Base-by-base conservation (phyloP, 2,113 vertebrate species). In the Carassius carassius region DNA sequence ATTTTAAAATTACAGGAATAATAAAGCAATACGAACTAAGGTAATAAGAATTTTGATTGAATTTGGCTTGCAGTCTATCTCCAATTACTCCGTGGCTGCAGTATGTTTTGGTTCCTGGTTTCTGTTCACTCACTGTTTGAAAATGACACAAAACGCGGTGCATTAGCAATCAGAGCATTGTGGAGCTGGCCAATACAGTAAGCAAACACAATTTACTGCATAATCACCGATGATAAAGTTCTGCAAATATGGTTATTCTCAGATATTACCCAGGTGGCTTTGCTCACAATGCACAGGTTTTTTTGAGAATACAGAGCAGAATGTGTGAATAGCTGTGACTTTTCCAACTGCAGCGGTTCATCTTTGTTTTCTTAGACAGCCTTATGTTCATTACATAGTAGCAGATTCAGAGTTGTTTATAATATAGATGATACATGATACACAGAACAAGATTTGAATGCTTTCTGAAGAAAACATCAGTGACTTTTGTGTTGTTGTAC, bases 11-110 rank as follows among this genome's bases (percentile, higher is more conserved):
- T 54, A 54, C 79, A 54, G 54, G 63, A 81, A 81, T 81, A 81
- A 81, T 81, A 81, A 81, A 65, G 78, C 25, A 69, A 81, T 25
- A 81, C 25, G 63, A 81, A 81, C 35, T 81, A 54, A 69, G 17
- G 79, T 81, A 81, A 81, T 81, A 81, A n/a, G 79, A 81, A 54
- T 81, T 81, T 81, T 81, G 79, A 81, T 81, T 81, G 79, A 81
- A 81, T 81, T 81, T 81, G 79, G 44, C 79, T 69, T 35, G 41
- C 79, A 51, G 63, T 81, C 79, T 69, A 35, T 69, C 63, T 81
- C 25, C 79, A 16, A 51, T 81, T 81, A 81, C 78, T 44, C 37
- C 0, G 2, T 2, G 23, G 78, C 78, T 44, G 58, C 79, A n/a
- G 79, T 67, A 54, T 54, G 63, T 81, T 81, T 81, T 54, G 79